Evolutionary conservation across 2,797 vertebrate genomes (phyloP), one percentile per base, ranked within the genome.

Genomic region (Distichodus sexfasciatus): DNA sequence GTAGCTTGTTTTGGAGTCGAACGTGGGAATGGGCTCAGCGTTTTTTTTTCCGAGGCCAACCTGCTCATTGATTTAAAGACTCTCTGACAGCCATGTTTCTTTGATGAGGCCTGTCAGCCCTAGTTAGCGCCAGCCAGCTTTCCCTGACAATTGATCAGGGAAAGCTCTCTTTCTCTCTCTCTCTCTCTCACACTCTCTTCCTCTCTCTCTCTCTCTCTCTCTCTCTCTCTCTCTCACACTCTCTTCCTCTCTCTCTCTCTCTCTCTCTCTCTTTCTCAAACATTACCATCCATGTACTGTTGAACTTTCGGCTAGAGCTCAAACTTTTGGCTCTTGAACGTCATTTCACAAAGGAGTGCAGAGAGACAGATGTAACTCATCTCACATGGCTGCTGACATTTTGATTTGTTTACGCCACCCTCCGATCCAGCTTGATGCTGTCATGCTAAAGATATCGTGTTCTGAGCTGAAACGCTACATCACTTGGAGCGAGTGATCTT

Each of bases 101-200:
- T 90, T 89, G 81, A 90, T 88, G 82, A 88, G 74, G 38, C 75
- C 84, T 86, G 86, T 86, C 87, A 47, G 43, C 67, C 72, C 72
- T 73, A 66, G 79, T 90, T 88, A 87, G 84, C 50, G 29, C 76
- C 76, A 82, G 72, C 79, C 53, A 76, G 61, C 72, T 77, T 66
- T 80, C 41, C 58, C 33, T 75, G 63, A 78, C 36, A 44, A 82
- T 87, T 78, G 79, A 78, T 86, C 78, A 72, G 78, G 63, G 80
- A 57, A 66, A 77, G 71, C 15, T 48, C 19, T 35, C 51, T 38
- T 50, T 35, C 26, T n/a, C n/a, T n/a, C n/a, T n/a, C n/a, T n/a
- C n/a, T n/a, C n/a, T n/a, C n/a, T n/a, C n/a, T n/a, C n/a, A n/a
- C n/a, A n/a, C n/a, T n/a, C n/a, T n/a, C n/a, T n/a, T n/a, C n/a